These are phyloP conservation scores for Thripadectes ignobilis DNA, from an alignment of 2,797 vertebrate genomes.

Conservation along the genomic window DNA sequence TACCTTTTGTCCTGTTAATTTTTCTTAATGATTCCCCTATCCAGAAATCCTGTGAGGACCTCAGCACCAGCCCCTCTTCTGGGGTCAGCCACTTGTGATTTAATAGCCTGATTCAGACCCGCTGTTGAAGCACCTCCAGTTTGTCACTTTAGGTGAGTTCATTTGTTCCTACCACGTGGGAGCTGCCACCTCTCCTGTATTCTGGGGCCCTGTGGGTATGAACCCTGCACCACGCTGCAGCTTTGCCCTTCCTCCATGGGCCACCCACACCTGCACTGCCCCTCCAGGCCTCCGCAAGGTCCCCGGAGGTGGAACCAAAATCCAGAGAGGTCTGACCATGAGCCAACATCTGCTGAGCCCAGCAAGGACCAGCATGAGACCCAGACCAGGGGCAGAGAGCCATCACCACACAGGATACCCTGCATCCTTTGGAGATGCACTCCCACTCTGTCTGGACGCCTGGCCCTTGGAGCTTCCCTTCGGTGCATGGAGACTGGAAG, in stretches of 20 bases:
- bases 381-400: neutral
- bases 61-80: neutral
- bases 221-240: neutral
- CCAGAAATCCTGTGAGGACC: neutral
- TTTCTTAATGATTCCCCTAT: neutral
- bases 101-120: neutral
- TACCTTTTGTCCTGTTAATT: neutral
- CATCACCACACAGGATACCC: neutral
- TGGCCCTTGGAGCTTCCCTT: neutral
- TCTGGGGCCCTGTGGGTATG: neutral
- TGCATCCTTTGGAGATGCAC: neutral
- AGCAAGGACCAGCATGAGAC: neutral
- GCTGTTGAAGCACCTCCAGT: neutral
- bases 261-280: neutral
- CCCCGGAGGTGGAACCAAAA: neutral
- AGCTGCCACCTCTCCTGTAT: neutral
- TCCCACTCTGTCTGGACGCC: neutral
- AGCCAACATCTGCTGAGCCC: neutral
- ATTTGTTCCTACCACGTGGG: neutral
- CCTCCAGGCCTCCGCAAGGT: neutral
- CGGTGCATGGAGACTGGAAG: accelerated
- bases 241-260: neutral
- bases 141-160: neutral
- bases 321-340: neutral
- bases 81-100: neutral